Percentiles rank a stretch among this genome's conserved stretches.
Conservation (phyloP, 2,888 invertebrate species). For the Hymenopus coronatus region DNA sequence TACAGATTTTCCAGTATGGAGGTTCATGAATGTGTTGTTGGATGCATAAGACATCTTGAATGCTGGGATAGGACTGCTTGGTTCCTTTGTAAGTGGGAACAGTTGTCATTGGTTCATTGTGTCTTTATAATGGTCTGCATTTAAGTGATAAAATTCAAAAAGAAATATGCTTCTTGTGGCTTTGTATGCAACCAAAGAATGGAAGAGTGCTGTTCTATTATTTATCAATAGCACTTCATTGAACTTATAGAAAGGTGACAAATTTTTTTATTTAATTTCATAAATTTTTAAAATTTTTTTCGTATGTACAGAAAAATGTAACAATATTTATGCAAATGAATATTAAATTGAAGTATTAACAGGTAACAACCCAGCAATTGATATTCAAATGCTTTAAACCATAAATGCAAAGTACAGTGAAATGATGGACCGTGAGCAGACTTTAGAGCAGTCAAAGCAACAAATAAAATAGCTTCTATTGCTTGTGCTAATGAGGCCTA, state of each 20-base stretch:
- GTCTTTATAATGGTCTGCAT: not conserved
- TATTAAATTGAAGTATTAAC: not conserved
- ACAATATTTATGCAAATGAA: not conserved
- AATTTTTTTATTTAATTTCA: not conserved
- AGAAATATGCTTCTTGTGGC: conserved; percentile 25
- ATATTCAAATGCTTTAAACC: not conserved
- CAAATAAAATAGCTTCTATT: not conserved
- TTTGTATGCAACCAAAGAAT: conserved; percentile 31
- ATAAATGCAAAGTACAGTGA: not conserved
- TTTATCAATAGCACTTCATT: not conserved
- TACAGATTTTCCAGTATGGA: not conserved
- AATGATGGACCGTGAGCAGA: not conserved
- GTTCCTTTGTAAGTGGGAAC: not conserved
- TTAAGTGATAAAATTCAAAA: conserved; percentile 7
- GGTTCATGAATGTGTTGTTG: not conserved
- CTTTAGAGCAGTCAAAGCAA: not conserved
- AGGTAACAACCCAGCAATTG: not conserved
- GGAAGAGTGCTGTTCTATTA: not conserved
- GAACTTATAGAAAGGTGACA: not conserved
- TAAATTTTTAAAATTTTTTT: not conserved
- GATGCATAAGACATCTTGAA: not conserved
- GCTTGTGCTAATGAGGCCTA: not conserved
- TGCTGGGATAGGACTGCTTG: not conserved
- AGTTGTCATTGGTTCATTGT: not conserved
- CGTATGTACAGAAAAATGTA: not conserved